A percentile compares a stretch with the other conserved stretches of the same genome.
These are phyloP conservation scores for Caenorhabditis zanzibari DNA, from an alignment of 2,888 invertebrate genomes.

Conservation along the genomic window DNA sequence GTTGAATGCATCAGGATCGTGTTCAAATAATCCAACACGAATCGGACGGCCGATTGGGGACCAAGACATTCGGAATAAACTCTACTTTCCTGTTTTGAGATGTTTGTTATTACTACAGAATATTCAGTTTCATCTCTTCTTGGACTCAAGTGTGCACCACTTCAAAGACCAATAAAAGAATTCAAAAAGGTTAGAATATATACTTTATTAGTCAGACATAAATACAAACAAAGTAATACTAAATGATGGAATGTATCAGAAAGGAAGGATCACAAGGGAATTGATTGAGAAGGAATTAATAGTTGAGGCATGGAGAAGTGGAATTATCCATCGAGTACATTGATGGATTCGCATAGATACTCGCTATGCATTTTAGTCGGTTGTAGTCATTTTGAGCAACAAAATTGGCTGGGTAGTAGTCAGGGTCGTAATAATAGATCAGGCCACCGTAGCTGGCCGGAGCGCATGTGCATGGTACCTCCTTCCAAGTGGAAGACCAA, in stretches of 20 bases:
- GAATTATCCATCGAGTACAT: conserved; percentile 75
- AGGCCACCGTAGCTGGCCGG: conserved; percentile 78
- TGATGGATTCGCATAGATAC: conserved; percentile 75
- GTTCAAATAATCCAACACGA: conserved; percentile 72
- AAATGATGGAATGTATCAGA: conserved; percentile 40
- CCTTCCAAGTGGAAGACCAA: conserved; percentile 78
- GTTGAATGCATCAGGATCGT: conserved; percentile 75
- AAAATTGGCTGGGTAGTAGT: conserved; percentile 77
- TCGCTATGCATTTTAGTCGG: conserved; percentile 71
- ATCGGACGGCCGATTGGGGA: conserved; percentile 74
- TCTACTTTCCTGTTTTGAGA: conserved; percentile 7
- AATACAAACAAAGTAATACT: conserved; percentile 37
- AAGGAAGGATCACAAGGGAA: conserved; percentile 23
- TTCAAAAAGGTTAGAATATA: neutral
- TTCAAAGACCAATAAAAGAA: conserved; percentile 26
- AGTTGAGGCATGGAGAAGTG: conserved; percentile 76
- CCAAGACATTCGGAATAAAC: conserved; percentile 59
- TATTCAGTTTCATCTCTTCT: conserved; percentile 29
- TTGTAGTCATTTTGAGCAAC: conserved; percentile 75
- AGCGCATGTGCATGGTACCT: conserved; percentile 76
- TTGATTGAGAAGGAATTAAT: conserved; percentile 30
- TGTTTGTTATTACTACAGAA: conserved; percentile 3
- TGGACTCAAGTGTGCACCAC: conserved; percentile 37
- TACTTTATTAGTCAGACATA: conserved; percentile 36
- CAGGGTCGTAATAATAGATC: conserved; percentile 79